These are phyloP conservation scores for Apomyelois bistriatella DNA, from an alignment of 2,888 invertebrate genomes.

Conservation along the genomic window DNA sequence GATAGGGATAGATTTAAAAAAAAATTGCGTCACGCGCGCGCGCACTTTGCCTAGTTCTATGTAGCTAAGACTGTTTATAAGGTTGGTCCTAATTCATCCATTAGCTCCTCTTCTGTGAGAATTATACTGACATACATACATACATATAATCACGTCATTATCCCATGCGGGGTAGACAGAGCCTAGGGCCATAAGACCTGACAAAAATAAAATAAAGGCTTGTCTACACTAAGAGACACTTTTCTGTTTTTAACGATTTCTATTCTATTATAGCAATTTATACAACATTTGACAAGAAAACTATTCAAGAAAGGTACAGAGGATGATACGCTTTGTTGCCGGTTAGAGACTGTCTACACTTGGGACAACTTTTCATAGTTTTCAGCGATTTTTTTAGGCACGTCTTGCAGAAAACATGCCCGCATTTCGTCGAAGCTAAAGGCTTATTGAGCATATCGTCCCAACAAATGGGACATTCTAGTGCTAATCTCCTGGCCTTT, in stretches of 20 bases:
- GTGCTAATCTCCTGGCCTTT: neutral
- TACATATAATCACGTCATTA: too few relatives aligned
- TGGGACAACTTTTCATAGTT: conserved; percentile 32
- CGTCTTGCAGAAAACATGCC: conserved; percentile 36
- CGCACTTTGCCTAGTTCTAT: too few relatives aligned
- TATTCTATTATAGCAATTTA: neutral
- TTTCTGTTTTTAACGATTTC: neutral
- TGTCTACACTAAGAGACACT: neutral
- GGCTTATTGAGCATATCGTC: conserved; percentile 34
- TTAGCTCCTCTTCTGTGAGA: too few relatives aligned
- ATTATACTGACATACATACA: too few relatives aligned
- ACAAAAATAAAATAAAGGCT: too few relatives aligned
- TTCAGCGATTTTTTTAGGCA: conserved; percentile 30
- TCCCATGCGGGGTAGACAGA: too few relatives aligned
- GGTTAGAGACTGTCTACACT: conserved; percentile 30
- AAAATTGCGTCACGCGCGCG: too few relatives aligned
- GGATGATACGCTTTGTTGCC: conserved; percentile 32
- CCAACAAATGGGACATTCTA: conserved; percentile 37
- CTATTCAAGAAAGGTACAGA: conserved; percentile 16
- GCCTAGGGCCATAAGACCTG: too few relatives aligned
- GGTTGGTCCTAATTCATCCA: too few relatives aligned
- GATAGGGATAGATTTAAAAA: too few relatives aligned
- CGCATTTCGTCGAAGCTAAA: conserved; percentile 39
- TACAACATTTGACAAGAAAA: neutral
- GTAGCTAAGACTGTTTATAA: too few relatives aligned